Evolutionary conservation across 2,113 vertebrate genomes (phyloP), one percentile per base, ranked within the genome.

Genomic region (Platysteira castanea): DNA sequence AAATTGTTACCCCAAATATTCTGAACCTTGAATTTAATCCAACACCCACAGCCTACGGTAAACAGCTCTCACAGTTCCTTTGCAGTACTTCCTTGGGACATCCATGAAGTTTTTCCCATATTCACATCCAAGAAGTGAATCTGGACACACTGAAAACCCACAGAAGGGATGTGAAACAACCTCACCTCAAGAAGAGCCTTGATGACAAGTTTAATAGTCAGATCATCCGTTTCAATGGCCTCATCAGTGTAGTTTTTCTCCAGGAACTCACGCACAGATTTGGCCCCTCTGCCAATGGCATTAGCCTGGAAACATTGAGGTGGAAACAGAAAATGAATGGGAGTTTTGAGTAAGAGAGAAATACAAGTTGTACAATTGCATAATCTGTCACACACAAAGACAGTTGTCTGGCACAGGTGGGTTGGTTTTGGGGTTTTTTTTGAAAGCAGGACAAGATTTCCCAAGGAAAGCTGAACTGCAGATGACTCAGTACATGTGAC

Each of bases 231-330:
- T 79, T 98, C 98, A 14, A 99, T 99, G 82, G 98, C 98, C 82
- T 99, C 98, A 4, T 99, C 98, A 0, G 98, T 98, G 15, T 99
- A 99, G 84, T 99, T 98, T 69, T 99, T 99, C 96, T 99, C 99
- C 88, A 99, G 96, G 92, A 99, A 99, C 68, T 99, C 98, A 5
- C 98, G 98, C 61, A 99, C 98, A 0, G 98, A 98, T 94, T 99
- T 99, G 80, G 98, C 98, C 22, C 98, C 98, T 91, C 98, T 98
- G 81, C 99, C 99, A 46, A 99, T 99, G 35, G 98, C 98, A 21
- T 99, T 99, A 54, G 98, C 98, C 99, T 99, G 56, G 28, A 73
- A 90, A 26, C 20, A 12, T 23, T 3, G 10, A 26, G 28, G n/a
- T n/a, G 19, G 7, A 8, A 22, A 41, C 20, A 28, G 23, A 14